A percentile compares a stretch with the other conserved stretches of the same genome.
Conservation (phyloP, 1,140 invertebrate species). For the Heterodera schachtii region DNA sequence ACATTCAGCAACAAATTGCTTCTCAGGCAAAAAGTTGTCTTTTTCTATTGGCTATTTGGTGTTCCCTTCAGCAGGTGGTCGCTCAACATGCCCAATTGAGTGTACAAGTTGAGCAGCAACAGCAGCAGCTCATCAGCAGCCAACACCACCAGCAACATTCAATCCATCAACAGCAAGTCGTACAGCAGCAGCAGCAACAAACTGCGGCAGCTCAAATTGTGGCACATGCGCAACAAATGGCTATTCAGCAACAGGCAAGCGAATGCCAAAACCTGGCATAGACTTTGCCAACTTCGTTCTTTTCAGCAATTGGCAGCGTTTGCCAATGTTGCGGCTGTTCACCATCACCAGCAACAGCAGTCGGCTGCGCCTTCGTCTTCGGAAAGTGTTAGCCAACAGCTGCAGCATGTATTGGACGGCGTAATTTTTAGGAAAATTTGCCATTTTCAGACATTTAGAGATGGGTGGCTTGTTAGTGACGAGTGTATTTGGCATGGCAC, state of each 20-base stretch:
- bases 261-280: conserved; percentile 14
- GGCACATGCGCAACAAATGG: conserved; percentile 38
- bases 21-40: conserved; percentile 22
- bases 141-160: neutral
- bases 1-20: conserved; percentile 34
- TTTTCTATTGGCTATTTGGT: neutral
- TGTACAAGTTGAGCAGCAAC: conserved; percentile 42
- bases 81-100: conserved; percentile 34
- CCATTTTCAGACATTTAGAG: too few species aligned
- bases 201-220: conserved; percentile 37
- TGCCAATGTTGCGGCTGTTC: conserved; percentile 31
- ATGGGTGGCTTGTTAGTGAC: too few species aligned
- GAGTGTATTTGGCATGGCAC: too few species aligned
- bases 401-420: conserved; percentile 21
- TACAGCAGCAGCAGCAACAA: conserved; percentile 2
- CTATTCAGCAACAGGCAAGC: conserved; percentile 42
- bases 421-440: neutral
- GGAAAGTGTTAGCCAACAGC: conserved; percentile 29
- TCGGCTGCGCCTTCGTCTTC: neutral
- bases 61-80: neutral
- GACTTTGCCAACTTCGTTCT: conserved; percentile 22
- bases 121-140: conserved; percentile 36
- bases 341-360: conserved; percentile 32
- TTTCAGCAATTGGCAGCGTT: conserved; percentile 25
- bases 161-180: neutral